A percentile compares a stretch with the other conserved stretches of the same genome.
Evolutionary conservation across 2,888 invertebrate species (phyloP).

Genomic region (Glyphotaelius pellucidus): DNA sequence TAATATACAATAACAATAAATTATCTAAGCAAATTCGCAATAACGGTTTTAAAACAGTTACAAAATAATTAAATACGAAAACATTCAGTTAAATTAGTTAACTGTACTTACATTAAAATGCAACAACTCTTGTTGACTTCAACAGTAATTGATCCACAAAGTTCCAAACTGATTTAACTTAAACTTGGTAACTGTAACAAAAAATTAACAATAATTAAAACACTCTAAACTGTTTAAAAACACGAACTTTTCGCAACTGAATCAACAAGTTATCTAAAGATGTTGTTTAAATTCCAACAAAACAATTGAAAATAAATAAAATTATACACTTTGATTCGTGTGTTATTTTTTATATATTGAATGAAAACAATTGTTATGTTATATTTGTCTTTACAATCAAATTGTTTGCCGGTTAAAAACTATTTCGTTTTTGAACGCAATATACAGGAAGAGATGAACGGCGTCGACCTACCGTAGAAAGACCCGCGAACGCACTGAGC

Average conservation of each 20-base stretch:
- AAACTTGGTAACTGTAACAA: neutral
- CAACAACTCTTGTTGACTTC: neutral
- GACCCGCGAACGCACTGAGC: neutral
- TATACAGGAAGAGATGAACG: neutral
- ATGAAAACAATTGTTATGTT: neutral
- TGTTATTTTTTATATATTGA: neutral
- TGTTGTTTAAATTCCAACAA: neutral
- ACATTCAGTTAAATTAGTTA: neutral
- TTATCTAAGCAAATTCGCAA: neutral
- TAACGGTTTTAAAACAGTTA: neutral
- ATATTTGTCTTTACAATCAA: neutral
- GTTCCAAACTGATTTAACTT: neutral
- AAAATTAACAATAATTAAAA: neutral
- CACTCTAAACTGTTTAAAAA: constrained; percentile 32
- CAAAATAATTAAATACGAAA: neutral
- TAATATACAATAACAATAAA: neutral
- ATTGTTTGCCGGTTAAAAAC: neutral
- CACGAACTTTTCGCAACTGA: constrained; percentile 12
- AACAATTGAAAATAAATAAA: neutral
- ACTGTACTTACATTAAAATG: constrained; percentile 27
- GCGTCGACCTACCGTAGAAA: neutral
- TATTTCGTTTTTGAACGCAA: neutral
- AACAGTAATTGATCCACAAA: neutral
- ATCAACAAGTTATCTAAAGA: constrained; percentile 39
- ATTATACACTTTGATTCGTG: neutral